phyloP scores from a whole-genome alignment of 2,797 vertebrate genomes.

The Sebastes vulpes region DNA sequence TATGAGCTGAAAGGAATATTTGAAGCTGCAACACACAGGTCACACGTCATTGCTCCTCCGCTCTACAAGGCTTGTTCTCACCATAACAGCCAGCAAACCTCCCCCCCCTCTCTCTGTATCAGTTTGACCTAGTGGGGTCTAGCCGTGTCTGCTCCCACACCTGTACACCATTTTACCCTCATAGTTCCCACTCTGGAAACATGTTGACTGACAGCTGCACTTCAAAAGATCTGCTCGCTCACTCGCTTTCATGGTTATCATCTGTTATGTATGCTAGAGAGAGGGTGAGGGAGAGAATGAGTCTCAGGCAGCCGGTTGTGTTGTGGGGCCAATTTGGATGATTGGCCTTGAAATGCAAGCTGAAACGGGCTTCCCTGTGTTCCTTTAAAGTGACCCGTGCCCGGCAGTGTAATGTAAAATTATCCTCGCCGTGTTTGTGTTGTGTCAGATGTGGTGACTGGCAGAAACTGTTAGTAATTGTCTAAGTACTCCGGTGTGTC shows the following conservation, averaged over 20 bases:
- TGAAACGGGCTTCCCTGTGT: conserved; percentile 85
- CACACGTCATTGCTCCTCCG: not conserved
- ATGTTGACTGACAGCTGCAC: conserved; percentile 85
- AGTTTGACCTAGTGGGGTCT: conserved; percentile 77
- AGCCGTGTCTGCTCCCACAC: conserved; percentile 79
- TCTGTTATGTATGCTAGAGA: conserved; percentile 49
- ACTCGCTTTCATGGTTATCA: conserved; percentile 68
- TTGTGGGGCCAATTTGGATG: conserved; percentile 86
- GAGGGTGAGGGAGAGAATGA: conserved; percentile 6
- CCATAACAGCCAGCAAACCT: conserved; percentile 5
- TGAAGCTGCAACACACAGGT: not conserved
- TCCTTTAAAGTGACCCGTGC: conserved; percentile 88
- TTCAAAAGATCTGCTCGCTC: conserved; percentile 80
- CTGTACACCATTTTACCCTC: conserved; percentile 85
- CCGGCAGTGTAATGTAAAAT: conserved; percentile 87
- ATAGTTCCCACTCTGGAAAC: conserved; percentile 72
- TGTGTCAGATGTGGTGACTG: conserved; percentile 90
- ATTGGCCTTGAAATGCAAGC: conserved; percentile 88
- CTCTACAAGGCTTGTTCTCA: conserved; percentile 32
- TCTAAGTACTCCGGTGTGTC: conserved; percentile 89
- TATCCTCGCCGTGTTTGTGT: conserved; percentile 86
- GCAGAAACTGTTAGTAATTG: conserved; percentile 90
- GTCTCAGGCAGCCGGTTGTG: conserved; percentile 67
- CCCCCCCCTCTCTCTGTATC: conserved; percentile 5
- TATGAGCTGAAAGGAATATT: not conserved